phyloP scores from a whole-genome alignment of 1,140 invertebrate species.

The Dermatophagoides farinae region DNA sequence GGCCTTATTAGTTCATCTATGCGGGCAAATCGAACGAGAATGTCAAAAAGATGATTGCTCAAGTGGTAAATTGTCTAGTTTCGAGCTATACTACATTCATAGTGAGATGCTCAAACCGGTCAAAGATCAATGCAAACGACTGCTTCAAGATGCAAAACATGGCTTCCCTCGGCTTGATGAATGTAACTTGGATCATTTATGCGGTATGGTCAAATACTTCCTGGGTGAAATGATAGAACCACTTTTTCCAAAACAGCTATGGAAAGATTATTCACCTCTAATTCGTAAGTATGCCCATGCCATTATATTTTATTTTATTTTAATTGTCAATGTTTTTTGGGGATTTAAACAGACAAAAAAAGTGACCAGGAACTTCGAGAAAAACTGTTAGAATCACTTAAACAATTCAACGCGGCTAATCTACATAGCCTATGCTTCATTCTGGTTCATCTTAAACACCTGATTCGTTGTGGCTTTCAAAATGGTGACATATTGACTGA shows the following conservation, averaged over 20 bases:
- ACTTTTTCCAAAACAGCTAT: background rate
- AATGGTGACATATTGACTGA: background rate
- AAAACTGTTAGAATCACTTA: background rate
- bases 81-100: background rate
- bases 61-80: background rate
- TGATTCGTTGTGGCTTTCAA: background rate
- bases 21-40: background rate
- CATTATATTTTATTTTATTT: background rate
- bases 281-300: background rate
- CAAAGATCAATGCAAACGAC: conserved; percentile 2
- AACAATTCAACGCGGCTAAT: background rate
- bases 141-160: background rate
- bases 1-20: background rate
- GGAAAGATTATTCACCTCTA: conserved; percentile 1
- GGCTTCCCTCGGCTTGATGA: background rate
- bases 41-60: background rate
- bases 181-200: background rate
- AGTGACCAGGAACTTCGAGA: background rate
- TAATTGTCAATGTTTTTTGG: background rate
- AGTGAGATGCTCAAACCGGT: conserved; percentile 3
- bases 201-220: conserved; percentile 8
- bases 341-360: conserved; percentile 5
- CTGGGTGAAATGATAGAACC: background rate
- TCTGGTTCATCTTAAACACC: conserved; percentile 1
- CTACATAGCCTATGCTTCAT: conserved; percentile 2